A percentile compares a stretch with the other conserved stretches of the same genome.
Evolutionary conservation across 2,113 vertebrate species (phyloP).

Genomic region (Odobenus rosmarus): DNA sequence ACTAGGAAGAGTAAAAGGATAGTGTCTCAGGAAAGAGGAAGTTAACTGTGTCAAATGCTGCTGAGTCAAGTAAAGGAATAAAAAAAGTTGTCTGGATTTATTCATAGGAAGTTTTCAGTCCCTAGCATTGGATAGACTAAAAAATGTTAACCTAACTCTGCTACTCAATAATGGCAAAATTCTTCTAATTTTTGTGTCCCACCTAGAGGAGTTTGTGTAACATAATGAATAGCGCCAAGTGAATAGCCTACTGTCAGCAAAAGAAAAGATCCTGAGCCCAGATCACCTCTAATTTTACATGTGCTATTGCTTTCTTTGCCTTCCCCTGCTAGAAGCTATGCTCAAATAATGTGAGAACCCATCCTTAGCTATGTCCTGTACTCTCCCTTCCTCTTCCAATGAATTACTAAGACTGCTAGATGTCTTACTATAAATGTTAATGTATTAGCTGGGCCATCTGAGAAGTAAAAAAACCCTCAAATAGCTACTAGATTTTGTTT

Average conservation of each 20-base stretch:
- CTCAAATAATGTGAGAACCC: neutral
- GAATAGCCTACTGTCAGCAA: neutral
- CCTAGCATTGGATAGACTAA: neutral
- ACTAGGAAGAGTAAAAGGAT: neutral
- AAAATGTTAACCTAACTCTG: neutral
- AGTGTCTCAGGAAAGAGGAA: neutral
- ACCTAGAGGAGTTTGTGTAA: neutral
- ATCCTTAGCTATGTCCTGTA: neutral
- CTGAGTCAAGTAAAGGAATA: neutral
- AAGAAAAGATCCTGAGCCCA: neutral
- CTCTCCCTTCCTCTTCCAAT: neutral
- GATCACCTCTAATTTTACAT: neutral
- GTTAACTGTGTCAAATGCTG: neutral
- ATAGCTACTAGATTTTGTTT: neutral
- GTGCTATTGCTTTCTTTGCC: neutral
- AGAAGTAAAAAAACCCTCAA: neutral
- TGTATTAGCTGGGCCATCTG: neutral
- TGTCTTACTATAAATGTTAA: neutral
- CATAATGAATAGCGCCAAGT: neutral
- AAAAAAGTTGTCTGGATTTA: neutral
- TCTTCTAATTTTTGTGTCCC: neutral
- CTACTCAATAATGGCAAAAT: neutral
- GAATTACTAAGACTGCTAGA: neutral
- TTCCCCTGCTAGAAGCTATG: neutral
- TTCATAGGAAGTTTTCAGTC: neutral